Evolutionary conservation across 2,888 invertebrate genomes (phyloP).

Genomic region (Drosophila formosana): DNA sequence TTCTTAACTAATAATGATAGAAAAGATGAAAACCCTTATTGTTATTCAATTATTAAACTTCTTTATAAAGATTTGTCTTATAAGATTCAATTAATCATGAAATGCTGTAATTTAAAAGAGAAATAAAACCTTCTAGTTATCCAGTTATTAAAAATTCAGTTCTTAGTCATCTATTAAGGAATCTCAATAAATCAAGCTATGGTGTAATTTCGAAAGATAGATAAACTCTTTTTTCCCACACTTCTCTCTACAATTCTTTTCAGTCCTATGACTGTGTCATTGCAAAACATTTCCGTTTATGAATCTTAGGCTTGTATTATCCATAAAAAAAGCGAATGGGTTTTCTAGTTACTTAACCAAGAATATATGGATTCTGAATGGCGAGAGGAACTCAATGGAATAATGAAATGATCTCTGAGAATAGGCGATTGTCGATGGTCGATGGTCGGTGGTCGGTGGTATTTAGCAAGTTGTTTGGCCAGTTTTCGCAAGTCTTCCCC

Average conservation of each 20-base stretch:
- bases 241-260: too few species aligned
- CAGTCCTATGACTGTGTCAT: neutral
- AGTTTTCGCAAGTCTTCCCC: constrained; percentile 26
- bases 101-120: too few species aligned
- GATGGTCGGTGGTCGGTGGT: neutral
- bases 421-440: neutral
- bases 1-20: too few species aligned
- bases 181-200: neutral
- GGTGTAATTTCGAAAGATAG: neutral
- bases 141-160: too few species aligned
- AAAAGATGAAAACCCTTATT: too few species aligned
- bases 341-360: neutral
- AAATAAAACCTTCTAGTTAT: too few species aligned
- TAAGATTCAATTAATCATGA: too few species aligned
- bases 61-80: too few species aligned
- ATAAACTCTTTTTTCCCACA: too few species aligned
- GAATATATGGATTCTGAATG: constrained; percentile 3
- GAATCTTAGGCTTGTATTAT: neutral
- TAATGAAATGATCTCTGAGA: constrained; percentile 40
- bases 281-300: neutral
- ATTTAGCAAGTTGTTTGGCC: constrained; percentile 36
- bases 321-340: neutral
- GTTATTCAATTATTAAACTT: too few species aligned
- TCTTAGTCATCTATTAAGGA: too few species aligned
- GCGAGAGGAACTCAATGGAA: neutral